Evolutionary conservation across 2,888 invertebrate species (phyloP).

Genomic region (Polyploca ridens): DNA sequence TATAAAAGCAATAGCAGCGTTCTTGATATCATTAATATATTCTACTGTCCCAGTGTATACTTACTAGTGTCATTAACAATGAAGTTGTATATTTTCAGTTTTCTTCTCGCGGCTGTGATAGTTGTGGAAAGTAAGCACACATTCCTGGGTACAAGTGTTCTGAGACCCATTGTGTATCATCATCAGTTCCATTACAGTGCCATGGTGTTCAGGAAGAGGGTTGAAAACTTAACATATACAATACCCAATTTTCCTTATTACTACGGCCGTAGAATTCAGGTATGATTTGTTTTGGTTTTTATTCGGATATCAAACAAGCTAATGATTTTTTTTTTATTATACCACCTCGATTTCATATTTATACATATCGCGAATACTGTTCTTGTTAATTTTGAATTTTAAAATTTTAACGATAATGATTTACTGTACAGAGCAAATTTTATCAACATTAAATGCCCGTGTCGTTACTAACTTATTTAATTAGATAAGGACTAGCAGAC

Average conservation of each 20-base stretch:
- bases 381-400: too few species aligned
- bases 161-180: constrained; percentile 49
- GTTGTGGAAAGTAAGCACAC: constrained; percentile 57
- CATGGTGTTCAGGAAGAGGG: constrained; percentile 53
- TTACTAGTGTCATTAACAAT: constrained; percentile 25
- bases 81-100: constrained; percentile 38
- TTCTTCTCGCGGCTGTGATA: constrained; percentile 42
- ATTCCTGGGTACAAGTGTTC: constrained; percentile 62
- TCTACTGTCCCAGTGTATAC: not conserved
- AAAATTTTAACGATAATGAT: too few species aligned
- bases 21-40: not conserved
- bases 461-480: too few species aligned
- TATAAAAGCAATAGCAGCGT: not conserved
- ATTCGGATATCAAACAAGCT: too few species aligned
- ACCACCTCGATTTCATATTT: too few species aligned
- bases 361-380: too few species aligned
- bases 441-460: too few species aligned
- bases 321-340: too few species aligned
- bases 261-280: constrained; percentile 52
- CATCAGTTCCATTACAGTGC: constrained; percentile 41
- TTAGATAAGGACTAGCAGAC: too few species aligned
- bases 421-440: too few species aligned
- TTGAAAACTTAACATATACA: constrained; percentile 54
- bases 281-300: constrained; percentile 26
- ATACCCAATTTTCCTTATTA: constrained; percentile 39